These are phyloP conservation scores for Spisula solida DNA, from an alignment of 2,888 invertebrate genomes.

Conservation along the genomic window DNA sequence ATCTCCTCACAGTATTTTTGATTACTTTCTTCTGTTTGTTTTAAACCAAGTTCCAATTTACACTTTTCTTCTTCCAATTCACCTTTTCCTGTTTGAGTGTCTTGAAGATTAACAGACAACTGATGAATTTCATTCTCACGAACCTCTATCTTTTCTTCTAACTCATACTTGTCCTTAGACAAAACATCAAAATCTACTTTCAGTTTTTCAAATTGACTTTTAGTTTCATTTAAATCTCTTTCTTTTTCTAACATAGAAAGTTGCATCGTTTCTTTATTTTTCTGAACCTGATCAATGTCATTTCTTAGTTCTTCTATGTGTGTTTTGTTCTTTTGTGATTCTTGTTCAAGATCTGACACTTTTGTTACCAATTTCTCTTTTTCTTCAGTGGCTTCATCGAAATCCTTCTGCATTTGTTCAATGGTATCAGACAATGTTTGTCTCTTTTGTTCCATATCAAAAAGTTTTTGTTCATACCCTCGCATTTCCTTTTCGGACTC, in stretches of 20 bases:
- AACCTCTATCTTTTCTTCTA: conserved; percentile 61
- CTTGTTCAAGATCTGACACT: conserved; percentile 49
- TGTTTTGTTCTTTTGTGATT: conserved; percentile 49
- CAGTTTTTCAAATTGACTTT: conserved; percentile 50
- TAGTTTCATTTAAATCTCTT: conserved; percentile 36
- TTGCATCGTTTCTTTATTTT: conserved; percentile 48
- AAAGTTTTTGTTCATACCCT: conserved; percentile 66
- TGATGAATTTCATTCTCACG: conserved; percentile 57
- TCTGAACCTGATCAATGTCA: conserved; percentile 42
- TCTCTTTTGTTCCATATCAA: conserved; percentile 65
- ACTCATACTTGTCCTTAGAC: conserved; percentile 64
- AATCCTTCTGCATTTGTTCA: conserved; percentile 65
- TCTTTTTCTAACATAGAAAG: conserved; percentile 46
- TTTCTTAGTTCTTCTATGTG: conserved; percentile 47
- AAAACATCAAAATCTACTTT: conserved; percentile 56
- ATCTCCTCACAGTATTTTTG: conserved; percentile 20
- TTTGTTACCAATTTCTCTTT: conserved; percentile 62
- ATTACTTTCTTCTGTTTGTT: conserved; percentile 29
- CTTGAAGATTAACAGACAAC: conserved; percentile 31
- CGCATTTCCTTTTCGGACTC: conserved; percentile 50
- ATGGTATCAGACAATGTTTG: conserved; percentile 45
- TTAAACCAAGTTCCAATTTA: conserved; percentile 23
- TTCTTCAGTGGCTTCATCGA: conserved; percentile 62
- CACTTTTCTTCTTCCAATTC: conserved; percentile 36
- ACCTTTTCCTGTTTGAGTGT: conserved; percentile 12